These are phyloP conservation scores for Paracentrotus lividus DNA, from an alignment of 53 echinoderm and acorn worm species.

Conservation along the genomic window DNA sequence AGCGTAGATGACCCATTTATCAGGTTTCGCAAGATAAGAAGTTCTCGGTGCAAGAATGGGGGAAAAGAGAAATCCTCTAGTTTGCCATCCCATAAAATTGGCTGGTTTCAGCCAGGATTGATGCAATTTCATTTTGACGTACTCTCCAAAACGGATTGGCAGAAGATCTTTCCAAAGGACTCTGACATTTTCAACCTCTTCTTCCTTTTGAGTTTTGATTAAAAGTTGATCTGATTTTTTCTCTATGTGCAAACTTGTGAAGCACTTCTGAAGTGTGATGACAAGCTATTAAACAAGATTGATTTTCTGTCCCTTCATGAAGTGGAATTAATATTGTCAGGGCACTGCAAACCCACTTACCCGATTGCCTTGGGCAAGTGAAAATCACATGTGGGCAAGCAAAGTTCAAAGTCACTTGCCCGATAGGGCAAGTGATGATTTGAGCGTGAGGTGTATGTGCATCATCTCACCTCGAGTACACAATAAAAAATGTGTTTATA, in stretches of 20 bases:
- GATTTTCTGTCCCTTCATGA: not conserved
- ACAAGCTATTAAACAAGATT: not conserved
- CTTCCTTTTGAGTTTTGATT: not conserved
- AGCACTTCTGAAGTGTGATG: not conserved
- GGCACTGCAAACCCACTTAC: too few species aligned
- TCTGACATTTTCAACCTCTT: conserved; percentile 46
- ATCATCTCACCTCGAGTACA: too few species aligned
- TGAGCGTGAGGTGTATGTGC: too few species aligned
- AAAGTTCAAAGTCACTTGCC: too few species aligned
- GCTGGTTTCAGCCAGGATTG: conserved; percentile 48
- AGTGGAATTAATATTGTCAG: not conserved
- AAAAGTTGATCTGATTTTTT: not conserved
- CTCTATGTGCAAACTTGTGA: conserved; percentile 21
- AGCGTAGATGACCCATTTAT: conserved; percentile 68
- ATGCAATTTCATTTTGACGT: conserved; percentile 52
- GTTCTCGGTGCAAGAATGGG: conserved; percentile 27
- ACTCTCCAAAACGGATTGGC: conserved; percentile 10
- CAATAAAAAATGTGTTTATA: too few species aligned
- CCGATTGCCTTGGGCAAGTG: too few species aligned
- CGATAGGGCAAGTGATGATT: too few species aligned
- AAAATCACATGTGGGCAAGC: too few species aligned
- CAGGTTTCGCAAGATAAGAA: conserved; percentile 65
- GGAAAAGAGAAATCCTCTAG: conserved; percentile 51
- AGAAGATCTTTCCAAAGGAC: conserved; percentile 36
- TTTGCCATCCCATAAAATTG: conserved; percentile 52